phyloP scores from a whole-genome alignment of 2,797 vertebrate genomes.

The Poeciliopsis presidionis region DNA sequence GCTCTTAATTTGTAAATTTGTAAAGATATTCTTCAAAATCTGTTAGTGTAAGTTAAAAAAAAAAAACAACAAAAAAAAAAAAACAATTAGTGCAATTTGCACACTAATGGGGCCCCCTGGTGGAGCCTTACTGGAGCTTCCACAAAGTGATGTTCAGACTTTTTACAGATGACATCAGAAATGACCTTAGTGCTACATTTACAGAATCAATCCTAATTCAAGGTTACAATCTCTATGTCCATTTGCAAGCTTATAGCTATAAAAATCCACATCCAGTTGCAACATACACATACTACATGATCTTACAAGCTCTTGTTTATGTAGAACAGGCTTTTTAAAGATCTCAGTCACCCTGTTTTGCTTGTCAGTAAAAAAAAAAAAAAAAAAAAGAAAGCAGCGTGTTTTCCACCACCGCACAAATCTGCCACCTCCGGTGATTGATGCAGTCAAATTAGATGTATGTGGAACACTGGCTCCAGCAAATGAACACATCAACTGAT shows the following conservation, averaged over 20 bases:
- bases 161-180: neutral
- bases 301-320: constrained; percentile 7
- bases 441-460: constrained; percentile 80
- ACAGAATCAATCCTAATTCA: neutral
- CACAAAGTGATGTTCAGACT: neutral
- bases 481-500: constrained; percentile 82
- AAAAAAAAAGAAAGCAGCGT: constrained; percentile 33
- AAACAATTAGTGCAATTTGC: constrained; percentile 27
- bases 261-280: constrained; percentile 1
- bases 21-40: constrained; percentile 1
- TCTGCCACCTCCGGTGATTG: constrained; percentile 70
- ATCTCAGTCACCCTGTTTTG: constrained; percentile 34
- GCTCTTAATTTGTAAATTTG: neutral
- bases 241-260: neutral
- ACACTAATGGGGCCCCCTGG: constrained; percentile 55
- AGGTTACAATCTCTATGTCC: neutral
- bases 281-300: neutral
- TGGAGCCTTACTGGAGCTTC: constrained; percentile 29
- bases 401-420: constrained; percentile 54
- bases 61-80: neutral
- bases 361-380: constrained; percentile 35
- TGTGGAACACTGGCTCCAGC: constrained; percentile 73
- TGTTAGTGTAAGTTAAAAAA: neutral
- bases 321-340: constrained; percentile 22
- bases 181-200: neutral